Evolutionary conservation across 2,113 vertebrate genomes (phyloP), one percentile per base, ranked within the genome.

Genomic region (Mormyrus lacerda): DNA sequence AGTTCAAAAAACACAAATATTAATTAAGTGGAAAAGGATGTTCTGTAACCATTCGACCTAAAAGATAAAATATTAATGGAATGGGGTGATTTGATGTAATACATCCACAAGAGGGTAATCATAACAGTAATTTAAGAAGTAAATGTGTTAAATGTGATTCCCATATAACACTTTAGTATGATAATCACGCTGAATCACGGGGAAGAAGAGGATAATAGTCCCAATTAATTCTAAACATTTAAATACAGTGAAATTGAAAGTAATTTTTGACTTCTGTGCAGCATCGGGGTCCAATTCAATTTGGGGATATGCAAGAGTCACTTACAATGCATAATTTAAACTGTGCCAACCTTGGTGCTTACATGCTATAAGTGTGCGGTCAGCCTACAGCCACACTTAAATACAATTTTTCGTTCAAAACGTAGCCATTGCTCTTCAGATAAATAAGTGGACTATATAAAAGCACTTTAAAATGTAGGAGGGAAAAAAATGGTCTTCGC

Each of bases 191-290:
- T 45, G 42, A 47, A 45, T 84, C 44, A 45, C 82, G 13, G 39
- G 39, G 82, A 84, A 24, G 39, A 21, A 24, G 82, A 79, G 82
- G 82, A 84, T 84, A 47, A 84, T 84, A 47, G 82, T 84, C 24
- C 44, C 82, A 47, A 84, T 84, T 84, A 84, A 84, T 84, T 47
- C 44, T 47, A 84, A 44, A 84, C 19, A 84, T 45, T 47, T 84
- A 84, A 84, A 47, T 84, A 47, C 82, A 84, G 39, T 84, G 44
- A 84, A 79, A 79, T 79, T 79, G 73, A 84, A 84, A 45, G 82
- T 47, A 45, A 47, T 45, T 84, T 84, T 47, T 84, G 39, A 84
- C 82, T 45, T 31, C 61, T 45, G 42, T n/a, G 39, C 19, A 10
- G 17, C 9, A 47, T 84, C 4, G 4, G n/a, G 3, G 19, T 84